Evolutionary conservation across 2,797 vertebrate species (phyloP).

Genomic region (Clarias pachynema): DNA sequence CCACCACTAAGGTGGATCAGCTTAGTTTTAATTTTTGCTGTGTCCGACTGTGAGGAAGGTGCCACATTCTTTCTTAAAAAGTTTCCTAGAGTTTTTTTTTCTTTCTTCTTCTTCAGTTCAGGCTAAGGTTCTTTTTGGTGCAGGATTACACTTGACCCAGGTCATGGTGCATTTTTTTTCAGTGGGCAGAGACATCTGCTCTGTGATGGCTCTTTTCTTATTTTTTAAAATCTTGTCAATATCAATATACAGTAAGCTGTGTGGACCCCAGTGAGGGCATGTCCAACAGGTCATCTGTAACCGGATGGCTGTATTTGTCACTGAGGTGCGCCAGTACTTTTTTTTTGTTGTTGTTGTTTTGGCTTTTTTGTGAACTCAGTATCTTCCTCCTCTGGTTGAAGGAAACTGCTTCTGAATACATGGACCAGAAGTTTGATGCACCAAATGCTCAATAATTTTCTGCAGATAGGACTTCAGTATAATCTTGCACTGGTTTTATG

Average conservation of each 20-base stretch:
- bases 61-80: constrained; percentile 41
- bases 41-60: neutral
- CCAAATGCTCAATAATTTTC: neutral
- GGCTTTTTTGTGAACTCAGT: constrained; percentile 33
- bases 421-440: constrained; percentile 32
- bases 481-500: too few species aligned
- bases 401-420: constrained; percentile 37
- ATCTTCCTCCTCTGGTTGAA: constrained; percentile 29
- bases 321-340: constrained; percentile 24
- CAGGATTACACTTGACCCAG: constrained; percentile 35
- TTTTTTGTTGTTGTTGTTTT: constrained; percentile 18
- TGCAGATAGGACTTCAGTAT: too few species aligned
- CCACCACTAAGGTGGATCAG: too few species aligned
- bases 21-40: constrained; percentile 33
- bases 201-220: constrained; percentile 38
- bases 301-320: constrained; percentile 41
- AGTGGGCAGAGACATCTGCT: constrained; percentile 32
- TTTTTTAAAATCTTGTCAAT: constrained; percentile 30
- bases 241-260: constrained; percentile 29
- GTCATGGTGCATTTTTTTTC: constrained; percentile 8
- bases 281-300: constrained; percentile 42
- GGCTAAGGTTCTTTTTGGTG: constrained; percentile 26
- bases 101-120: constrained; percentile 3
- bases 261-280: constrained; percentile 39
- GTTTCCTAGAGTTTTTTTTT: neutral